Base-by-base conservation (phyloP, 1,140 invertebrate species). In the Heliothis subflexa region DNA sequence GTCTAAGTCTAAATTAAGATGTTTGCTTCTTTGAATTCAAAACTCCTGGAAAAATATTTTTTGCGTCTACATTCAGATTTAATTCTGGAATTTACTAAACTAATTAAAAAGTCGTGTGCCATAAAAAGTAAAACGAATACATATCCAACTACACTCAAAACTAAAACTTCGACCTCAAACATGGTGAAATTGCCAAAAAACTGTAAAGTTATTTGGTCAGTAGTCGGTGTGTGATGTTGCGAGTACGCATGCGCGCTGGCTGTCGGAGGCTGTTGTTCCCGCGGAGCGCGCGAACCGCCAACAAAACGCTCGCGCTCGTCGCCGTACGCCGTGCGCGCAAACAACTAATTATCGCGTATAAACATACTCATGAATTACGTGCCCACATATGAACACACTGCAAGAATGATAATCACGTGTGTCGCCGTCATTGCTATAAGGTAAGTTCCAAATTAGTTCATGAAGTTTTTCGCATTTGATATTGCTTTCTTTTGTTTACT, bases 161-260 rank as follows among this genome's bases (percentile, higher is more conserved):
- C 14, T 2, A 61, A 66, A 66, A 40, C n/a, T 66, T 47, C n/a
- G 4, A 47, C 62, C 40, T 7, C 40, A 47, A 16, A 66, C 14
- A 59, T 18, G 18, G 9, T 25, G 33, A 11, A 59, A 59, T 59
- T 59, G 12, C 61, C 40, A 47, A 66, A 66, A 47, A 66, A 45
- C 16, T 18, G 14, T 3, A 64, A 66, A 66, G 10, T 66, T 47
- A 66, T 66, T 47, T 47, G 40, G n/a, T 13, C 33, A 40, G 11
- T 66, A 11, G 40, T 66, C 47, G 12, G 28, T 25, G 18, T 33
- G 25, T 68, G 25, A 2, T 9, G 64, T 25, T n/a, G 12, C 21
- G 5, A 45, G 13, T 21, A 61, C 76, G 87, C 88, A 86, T 89
- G 87, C 87, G 87, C 83, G 45, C 18, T 18, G 14, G 3, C 45